A percentile compares a stretch with the other conserved stretches of the same genome.
phyloP scores from a whole-genome alignment of 2,113 vertebrate species.

The Tragelaphus buxtoni region DNA sequence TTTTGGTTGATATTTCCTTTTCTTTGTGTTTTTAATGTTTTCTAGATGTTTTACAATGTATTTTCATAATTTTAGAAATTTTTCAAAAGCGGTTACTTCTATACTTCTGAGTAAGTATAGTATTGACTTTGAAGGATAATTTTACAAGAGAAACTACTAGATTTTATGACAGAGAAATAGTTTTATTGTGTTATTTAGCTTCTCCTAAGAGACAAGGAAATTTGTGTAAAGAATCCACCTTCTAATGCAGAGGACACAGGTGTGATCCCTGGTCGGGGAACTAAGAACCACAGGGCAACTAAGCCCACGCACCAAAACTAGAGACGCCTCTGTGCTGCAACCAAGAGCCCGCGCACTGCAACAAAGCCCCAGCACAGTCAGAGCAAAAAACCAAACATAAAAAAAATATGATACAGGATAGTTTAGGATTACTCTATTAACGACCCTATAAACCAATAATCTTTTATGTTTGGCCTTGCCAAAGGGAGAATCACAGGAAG shows the following conservation, averaged over 20 bases:
- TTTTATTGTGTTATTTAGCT: background rate
- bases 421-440: background rate
- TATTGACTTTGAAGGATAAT: background rate
- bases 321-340: background rate
- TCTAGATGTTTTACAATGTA: background rate
- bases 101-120: background rate
- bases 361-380: background rate
- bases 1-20: background rate
- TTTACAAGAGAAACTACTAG: background rate
- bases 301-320: background rate
- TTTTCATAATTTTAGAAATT: background rate
- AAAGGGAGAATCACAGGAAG: background rate
- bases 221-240: background rate
- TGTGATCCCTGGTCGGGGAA: background rate
- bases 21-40: background rate
- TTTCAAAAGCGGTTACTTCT: background rate
- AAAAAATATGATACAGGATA: background rate
- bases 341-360: rapidly evolving
- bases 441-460: background rate
- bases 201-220: constrained; percentile 1
- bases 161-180: background rate
- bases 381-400: background rate
- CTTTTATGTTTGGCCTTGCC: background rate
- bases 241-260: background rate
- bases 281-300: background rate